phyloP scores from a whole-genome alignment of 2,113 vertebrate species.

The Oreochromis tanganicae region DNA sequence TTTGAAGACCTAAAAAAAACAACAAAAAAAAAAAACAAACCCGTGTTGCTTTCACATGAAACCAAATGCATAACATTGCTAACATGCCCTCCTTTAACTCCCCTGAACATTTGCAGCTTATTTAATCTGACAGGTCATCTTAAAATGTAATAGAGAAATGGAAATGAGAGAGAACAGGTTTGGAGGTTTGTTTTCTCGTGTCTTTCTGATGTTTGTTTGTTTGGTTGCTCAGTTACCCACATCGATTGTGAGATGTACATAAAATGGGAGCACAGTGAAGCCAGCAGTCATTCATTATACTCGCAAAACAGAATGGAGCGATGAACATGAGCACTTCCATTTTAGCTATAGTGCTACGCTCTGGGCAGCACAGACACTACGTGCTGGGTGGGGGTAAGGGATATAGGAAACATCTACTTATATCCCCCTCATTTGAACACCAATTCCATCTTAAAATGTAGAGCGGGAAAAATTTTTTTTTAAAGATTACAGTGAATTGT shows the following conservation, averaged over 20 bases:
- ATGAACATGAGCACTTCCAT: neutral
- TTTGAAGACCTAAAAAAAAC: neutral
- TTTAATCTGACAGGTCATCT: neutral
- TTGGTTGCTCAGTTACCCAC: neutral
- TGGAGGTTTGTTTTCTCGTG: neutral
- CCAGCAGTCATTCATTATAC: neutral
- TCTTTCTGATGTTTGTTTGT: neutral
- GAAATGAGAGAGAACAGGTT: neutral
- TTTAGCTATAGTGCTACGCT: neutral
- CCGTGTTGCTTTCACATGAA: neutral
- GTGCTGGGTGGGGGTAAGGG: neutral
- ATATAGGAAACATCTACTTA: neutral
- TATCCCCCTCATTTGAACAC: neutral
- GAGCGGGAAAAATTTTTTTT: neutral
- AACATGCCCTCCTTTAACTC: neutral
- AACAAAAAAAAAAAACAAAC: neutral
- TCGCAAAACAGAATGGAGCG: neutral
- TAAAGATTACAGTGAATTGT: neutral
- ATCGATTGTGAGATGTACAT: neutral
- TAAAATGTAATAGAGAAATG: neutral
- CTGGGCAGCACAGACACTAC: neutral
- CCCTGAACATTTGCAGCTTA: neutral
- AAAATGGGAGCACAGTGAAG: neutral
- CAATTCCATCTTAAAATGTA: neutral
- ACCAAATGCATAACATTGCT: neutral